phyloP scores from a whole-genome alignment of 2,888 invertebrate species.

The Coecobrya sp. region DNA sequence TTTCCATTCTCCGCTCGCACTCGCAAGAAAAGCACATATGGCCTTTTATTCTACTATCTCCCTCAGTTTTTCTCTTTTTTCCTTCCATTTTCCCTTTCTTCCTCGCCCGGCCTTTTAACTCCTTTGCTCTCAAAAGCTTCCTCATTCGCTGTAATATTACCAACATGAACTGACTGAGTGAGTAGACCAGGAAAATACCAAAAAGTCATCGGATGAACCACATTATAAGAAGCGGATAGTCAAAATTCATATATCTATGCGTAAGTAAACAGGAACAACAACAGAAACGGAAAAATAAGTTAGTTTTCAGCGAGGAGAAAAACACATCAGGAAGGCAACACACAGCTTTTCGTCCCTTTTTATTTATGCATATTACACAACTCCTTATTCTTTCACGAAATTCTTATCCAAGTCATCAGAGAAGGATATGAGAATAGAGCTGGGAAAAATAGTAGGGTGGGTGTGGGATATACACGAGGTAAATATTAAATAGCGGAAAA shows the following conservation, averaged over 20 bases:
- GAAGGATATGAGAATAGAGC: background rate
- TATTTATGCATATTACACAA: conserved; percentile 48
- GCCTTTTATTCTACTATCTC: conserved; percentile 17
- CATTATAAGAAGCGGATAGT: background rate
- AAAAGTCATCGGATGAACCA: conserved; percentile 27
- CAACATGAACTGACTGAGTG: background rate
- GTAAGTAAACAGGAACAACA: background rate
- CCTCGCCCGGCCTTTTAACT: conserved; percentile 14
- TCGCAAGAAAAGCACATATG: conserved; percentile 24
- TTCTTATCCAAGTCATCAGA: background rate
- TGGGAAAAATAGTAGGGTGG: background rate
- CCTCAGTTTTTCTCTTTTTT: conserved; percentile 63
- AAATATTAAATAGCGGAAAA: conserved; percentile 46
- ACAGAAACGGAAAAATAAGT: background rate
- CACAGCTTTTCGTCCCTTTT: conserved; percentile 32
- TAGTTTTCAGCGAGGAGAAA: background rate
- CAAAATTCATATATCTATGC: background rate
- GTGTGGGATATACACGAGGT: conserved; percentile 21
- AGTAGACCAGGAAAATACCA: background rate
- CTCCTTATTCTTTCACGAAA: background rate
- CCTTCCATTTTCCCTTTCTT: conserved; percentile 53
- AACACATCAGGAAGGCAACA: background rate
- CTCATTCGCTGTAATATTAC: background rate
- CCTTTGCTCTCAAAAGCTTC: conserved; percentile 2
- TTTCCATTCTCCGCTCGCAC: conserved; percentile 56